Base-by-base conservation (phyloP, 2,797 vertebrate species). In the Sardinella longiceps region DNA sequence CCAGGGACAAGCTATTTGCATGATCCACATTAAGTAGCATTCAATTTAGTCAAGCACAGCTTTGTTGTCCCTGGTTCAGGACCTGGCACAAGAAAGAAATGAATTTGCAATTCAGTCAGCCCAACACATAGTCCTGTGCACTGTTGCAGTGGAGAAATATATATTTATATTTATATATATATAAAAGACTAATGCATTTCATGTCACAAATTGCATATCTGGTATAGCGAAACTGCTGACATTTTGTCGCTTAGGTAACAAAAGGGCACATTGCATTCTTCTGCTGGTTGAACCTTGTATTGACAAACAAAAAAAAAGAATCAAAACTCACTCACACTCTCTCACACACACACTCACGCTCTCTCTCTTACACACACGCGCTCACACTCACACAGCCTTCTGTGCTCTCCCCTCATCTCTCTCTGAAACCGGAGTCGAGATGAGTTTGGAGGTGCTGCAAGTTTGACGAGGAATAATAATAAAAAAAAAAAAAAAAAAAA, bases 231-330 rank as follows among this genome's bases (percentile, higher is more conserved):
- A 87, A 70, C 51, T 39, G 81, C 84, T 30, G 51, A 60, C 82
- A 30, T 86, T 66, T 83, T 1, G 66, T 81, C 86, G 87, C 91
- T 92, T 91, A 90, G 89, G 92, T 92, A 92, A 91, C 85, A 43
- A 87, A 91, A 91, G 11, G 82, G 88, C 86, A 88, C 85, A 48
- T 83, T 39, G 53, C 58, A 83, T 45, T 58, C 63, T 51, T 66
- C 80, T 51, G 60, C 82, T 83, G 60, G 60, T 80, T 83, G 60
- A 18, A 77, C 81, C 80, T 74, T 81, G 85, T 83, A 60, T 83
- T 84, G 82, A 81, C 84, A 87, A 66, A 81, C 28, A 53, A 43
- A 77, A 39, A 43, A 77, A 77, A 77, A 39, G 6, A 33, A 37
- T 30, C 14, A 5, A 60, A 60, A 60, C 7, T 9, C 46, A 48